phyloP scores from a whole-genome alignment of 2,797 vertebrate genomes.

The Rallus crepitans region DNA sequence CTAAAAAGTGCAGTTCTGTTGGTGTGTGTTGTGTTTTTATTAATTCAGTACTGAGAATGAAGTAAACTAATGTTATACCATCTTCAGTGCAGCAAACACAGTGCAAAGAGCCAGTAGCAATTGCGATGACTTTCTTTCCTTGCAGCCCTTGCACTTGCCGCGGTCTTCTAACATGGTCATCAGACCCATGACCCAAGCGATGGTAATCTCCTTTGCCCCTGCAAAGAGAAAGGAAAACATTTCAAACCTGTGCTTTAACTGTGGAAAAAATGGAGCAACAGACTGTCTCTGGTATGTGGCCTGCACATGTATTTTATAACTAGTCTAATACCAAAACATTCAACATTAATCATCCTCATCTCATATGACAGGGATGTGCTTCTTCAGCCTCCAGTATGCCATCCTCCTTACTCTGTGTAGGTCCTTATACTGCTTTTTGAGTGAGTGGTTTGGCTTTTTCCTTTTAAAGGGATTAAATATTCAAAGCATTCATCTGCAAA shows the following conservation, averaged over 20 bases:
- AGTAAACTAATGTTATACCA: conserved; percentile 78
- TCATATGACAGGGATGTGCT: not conserved
- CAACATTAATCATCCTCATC: not conserved
- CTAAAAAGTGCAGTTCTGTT: not conserved
- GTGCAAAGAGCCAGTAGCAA: conserved; percentile 97
- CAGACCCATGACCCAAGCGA: conserved; percentile 95
- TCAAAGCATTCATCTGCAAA: not conserved
- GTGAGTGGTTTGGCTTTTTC: not conserved
- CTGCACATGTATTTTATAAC: not conserved
- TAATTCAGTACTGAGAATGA: not conserved
- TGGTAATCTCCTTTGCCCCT: conserved; percentile 99
- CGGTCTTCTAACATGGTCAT: conserved; percentile 95
- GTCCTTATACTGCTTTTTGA: not conserved
- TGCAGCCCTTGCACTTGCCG: conserved; percentile 97
- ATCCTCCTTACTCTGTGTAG: not conserved
- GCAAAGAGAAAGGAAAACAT: conserved; percentile 3
- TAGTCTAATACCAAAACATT: not conserved
- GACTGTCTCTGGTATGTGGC: not conserved
- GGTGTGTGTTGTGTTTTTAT: not conserved
- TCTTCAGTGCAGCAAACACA: conserved; percentile 99
- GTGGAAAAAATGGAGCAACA: not conserved
- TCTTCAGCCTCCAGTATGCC: not conserved
- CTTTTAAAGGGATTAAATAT: not conserved
- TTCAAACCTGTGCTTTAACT: not conserved
- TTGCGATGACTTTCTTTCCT: conserved; percentile 98